These are phyloP conservation scores for Panagrolaimus sp. DNA, from an alignment of 1,140 invertebrate species.

Conservation along the genomic window DNA sequence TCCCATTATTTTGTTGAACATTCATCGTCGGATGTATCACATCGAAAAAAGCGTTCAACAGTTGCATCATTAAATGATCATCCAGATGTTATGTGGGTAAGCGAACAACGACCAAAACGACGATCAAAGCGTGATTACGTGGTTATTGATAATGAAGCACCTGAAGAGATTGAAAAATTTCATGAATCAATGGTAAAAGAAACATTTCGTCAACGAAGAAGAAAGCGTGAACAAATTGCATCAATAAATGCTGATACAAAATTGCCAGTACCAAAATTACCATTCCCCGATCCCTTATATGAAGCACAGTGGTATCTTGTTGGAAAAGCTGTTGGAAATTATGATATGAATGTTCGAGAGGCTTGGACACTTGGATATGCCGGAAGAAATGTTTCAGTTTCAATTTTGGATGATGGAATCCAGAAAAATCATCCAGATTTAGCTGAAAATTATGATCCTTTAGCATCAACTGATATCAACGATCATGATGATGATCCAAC, in stretches of 20 bases:
- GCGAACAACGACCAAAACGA: conserved; percentile 80
- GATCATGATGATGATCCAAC: conserved; percentile 68
- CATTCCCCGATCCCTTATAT: conserved; percentile 86
- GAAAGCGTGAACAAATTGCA: conserved; percentile 24
- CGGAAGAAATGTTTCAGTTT: conserved; percentile 82
- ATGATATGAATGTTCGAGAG: conserved; percentile 88
- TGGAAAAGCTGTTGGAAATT: conserved; percentile 62
- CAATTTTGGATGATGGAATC: conserved; percentile 88
- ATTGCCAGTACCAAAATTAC: conserved; percentile 43
- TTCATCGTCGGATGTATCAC: conserved; percentile 21
- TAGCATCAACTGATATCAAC: conserved; percentile 92
- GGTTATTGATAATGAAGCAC: conserved; percentile 67
- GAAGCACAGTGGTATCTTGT: conserved; percentile 93
- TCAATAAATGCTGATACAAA: conserved; percentile 12
- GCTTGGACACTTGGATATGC: conserved; percentile 87
- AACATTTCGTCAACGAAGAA: conserved; percentile 9
- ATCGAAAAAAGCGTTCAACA: conserved; percentile 37
- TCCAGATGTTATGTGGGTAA: conserved; percentile 76
- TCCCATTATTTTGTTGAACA: conserved; percentile 50
- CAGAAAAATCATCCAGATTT: conserved; percentile 93
- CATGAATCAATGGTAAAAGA: conserved; percentile 35
- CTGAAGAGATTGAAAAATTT: conserved; percentile 39
- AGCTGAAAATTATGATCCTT: conserved; percentile 80
- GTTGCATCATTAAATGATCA: conserved; percentile 25
- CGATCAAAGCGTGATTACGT: conserved; percentile 77